Evolutionary conservation across 2,113 vertebrate species (phyloP), one percentile per base, ranked within the genome.

Genomic region (Myiozetetes cayanensis): DNA sequence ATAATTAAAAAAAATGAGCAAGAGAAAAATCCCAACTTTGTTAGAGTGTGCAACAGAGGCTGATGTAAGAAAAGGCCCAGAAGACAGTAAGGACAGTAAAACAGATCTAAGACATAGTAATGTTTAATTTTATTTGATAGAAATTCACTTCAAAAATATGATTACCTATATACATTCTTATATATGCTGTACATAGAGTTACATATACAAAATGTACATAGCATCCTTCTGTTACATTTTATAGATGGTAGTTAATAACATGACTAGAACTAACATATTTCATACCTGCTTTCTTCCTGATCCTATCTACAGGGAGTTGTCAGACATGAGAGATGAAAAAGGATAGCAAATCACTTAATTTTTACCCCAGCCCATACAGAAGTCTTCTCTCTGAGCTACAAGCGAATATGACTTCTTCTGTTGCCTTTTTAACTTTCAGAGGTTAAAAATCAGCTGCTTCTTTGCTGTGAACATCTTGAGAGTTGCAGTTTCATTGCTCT

Each of bases 61-160:
- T 61, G 41, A 73, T 41, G 44, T 50, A 78, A 81, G 43, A 59
- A 81, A 71, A 78, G 27, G 10, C 24, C 19, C 24, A 73, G 46
- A 73, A 75, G 67, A 68, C 14, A 47, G 12, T 24, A 66, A 84
- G 37, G 31, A 74, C 56, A 76, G 41, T 33, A 80, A 87, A 89
- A 55, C 4, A 87, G 23, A 80, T 78, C 20, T 30, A 88, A 95
- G 44, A 82, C 4, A 5, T 87, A 95, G 46, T 91, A 93, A 85
- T 39, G 22, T 78, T 95, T 84, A 13, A 33, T 92, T 97, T 96
- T 97, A 96, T 96, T 96, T 94, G 76, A 81, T 96, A 97, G 79
- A 97, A 96, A 97, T 83, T 84, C 0, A 3, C 37, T 93, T 97
- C 49, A 96, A 97, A 96, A 97, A 97, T 96, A 97, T 72, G 47